Evolutionary conservation across 30 jellyfish, hydroid and myxozoan species (phyloP), one percentile per base, ranked within the genome.

Genomic region (Aurelia sp.): DNA sequence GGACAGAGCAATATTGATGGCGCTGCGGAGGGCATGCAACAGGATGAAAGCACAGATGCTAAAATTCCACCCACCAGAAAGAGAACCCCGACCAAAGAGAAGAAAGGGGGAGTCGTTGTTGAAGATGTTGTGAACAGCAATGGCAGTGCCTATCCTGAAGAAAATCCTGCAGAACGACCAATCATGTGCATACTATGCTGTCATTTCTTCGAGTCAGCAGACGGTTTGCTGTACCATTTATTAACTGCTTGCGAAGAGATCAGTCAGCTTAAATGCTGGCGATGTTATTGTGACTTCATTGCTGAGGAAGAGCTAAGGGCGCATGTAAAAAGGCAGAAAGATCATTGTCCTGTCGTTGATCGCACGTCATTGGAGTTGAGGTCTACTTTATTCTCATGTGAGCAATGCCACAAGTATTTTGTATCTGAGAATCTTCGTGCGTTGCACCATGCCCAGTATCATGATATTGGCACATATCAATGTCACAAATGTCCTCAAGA

Each of bases 201-300:
- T 16, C 84, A 51, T 5, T 51, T 73, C 71, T 73, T 73, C 27
- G 84, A 47, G 9, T 47, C 71, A 37, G 71, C 72, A 5, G 71
- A 20, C 11, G 84, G 84, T 17, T 17, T 73, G 71, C 51, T 31
- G 71, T 73, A 73, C 51, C 84, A 73, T 73, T 51, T 73, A 19
- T 53, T 73, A 9, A 73, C 84, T 16, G 15, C 84, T 3, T 73
- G 84, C 21, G 84, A 73, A 13, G 71, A 73, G 21, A 18, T 73
- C 12, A 21, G 6, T 55, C 48, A 51, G 12, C 66, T 40, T 12
- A 73, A n/a, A 8, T 73, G 84, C 84, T 73, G 84, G 84, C 70
- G 84, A 6, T 73, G 84, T 52, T 18, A 73, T 37, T 4, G 22
- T 16, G 71, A 23, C 11, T 47, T 73, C 20, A 16, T 11, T 17